Evolutionary conservation across 2,113 vertebrate genomes (phyloP).

Genomic region (Zosterops borbonicus): DNA sequence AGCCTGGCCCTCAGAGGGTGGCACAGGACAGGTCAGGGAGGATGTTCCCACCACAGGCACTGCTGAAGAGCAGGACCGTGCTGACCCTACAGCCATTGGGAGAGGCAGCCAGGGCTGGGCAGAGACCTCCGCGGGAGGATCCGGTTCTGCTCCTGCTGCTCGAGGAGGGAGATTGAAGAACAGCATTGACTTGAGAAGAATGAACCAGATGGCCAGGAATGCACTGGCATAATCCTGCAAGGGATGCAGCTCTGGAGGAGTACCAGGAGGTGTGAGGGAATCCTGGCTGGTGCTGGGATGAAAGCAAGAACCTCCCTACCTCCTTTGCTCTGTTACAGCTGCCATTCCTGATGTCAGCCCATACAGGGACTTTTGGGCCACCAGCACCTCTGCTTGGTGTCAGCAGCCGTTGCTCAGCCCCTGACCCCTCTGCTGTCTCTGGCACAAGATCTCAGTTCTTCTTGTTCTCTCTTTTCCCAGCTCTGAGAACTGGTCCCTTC

Average conservation of each 20-base stretch:
- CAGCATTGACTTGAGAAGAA: not conserved
- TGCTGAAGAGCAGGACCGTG: not conserved
- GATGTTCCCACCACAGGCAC: not conserved
- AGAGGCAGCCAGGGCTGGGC: not conserved
- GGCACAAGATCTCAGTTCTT: not conserved
- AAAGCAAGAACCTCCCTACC: not conserved
- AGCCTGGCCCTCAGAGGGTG: rapidly evolving
- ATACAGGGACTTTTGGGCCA: not conserved
- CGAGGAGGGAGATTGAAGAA: not conserved
- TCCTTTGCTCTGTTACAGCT: not conserved
- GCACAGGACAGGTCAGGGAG: not conserved
- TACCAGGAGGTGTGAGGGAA: not conserved
- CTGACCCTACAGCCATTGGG: not conserved
- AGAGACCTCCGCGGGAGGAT: not conserved
- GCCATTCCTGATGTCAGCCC: not conserved
- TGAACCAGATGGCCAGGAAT: not conserved
- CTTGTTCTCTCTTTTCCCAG: not conserved
- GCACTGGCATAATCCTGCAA: not conserved
- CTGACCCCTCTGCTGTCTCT: not conserved
- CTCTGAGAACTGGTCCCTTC: not conserved
- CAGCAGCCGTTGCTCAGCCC: not conserved
- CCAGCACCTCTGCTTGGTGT: not conserved
- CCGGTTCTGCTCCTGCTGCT: not conserved
- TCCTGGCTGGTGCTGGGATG: not conserved
- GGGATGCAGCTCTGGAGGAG: not conserved